phyloP scores from a whole-genome alignment of 2,113 vertebrate species.

The Orycteropus afer region DNA sequence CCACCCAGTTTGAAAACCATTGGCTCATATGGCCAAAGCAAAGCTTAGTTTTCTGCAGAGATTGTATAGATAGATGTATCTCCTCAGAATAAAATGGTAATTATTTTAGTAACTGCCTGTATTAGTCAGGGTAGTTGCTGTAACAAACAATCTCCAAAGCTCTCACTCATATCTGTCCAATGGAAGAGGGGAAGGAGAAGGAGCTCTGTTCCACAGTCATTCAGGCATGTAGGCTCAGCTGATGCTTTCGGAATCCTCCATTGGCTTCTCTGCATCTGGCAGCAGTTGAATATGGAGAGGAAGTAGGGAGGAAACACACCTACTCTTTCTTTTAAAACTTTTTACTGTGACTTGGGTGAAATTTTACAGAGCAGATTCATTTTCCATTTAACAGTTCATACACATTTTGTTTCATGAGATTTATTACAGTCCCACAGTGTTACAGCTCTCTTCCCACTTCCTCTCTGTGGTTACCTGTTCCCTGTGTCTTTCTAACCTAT shows the following conservation, averaged over 20 bases:
- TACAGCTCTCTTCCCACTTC: no score
- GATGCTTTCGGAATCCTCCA: not conserved
- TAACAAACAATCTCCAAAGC: not conserved
- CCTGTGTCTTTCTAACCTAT: no score
- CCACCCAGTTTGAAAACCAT: not conserved
- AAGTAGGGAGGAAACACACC: not conserved
- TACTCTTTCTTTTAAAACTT: no score
- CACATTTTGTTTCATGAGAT: no score
- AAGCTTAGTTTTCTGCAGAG: not conserved
- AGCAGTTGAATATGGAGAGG: not conserved
- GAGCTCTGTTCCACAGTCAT: not conserved
- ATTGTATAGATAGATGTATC: not conserved
- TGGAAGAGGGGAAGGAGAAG: not conserved
- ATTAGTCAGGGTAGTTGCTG: not conserved
- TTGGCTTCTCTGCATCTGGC: not conserved
- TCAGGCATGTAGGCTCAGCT: not conserved
- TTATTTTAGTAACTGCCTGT: not conserved
- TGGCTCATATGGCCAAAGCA: not conserved
- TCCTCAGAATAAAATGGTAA: not conserved
- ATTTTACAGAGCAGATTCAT: no score
- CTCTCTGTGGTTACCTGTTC: no score
- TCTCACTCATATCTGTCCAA: not conserved
- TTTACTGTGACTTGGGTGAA: no score
- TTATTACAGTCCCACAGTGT: no score
- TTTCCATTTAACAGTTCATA: no score